Conservation (phyloP, 2,797 vertebrate species). For the Carcharodon carcharias region DNA sequence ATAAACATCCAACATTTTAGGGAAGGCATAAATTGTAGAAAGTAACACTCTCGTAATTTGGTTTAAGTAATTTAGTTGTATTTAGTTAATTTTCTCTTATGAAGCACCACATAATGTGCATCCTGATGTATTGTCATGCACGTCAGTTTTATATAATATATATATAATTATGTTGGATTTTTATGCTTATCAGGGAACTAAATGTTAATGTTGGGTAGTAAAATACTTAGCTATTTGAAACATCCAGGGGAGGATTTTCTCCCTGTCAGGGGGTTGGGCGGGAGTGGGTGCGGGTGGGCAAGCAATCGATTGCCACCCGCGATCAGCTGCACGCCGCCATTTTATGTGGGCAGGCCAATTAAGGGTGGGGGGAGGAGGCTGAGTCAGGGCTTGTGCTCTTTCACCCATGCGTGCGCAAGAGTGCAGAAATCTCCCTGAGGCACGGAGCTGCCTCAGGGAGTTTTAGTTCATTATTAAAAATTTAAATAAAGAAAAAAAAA, state of each 20-base stretch:
- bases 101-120: not conserved
- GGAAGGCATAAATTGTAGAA: not conserved
- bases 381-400: no score
- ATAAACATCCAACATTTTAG: not conserved
- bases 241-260: not conserved
- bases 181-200: not conserved
- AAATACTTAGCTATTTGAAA: not conserved
- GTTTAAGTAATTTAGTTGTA: not conserved
- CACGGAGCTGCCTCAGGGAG: no score
- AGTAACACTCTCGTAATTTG: not conserved
- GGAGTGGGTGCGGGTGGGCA: no score
- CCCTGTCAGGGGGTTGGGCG: no score
- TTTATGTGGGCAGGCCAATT: no score
- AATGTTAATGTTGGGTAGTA: not conserved
- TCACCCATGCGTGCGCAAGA: no score
- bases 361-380: no score
- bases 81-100: not conserved
- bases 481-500: no score
- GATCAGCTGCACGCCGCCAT: no score
- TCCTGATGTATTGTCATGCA: not conserved
- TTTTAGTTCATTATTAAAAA: no score
- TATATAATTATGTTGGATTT: not conserved
- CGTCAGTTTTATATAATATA: not conserved
- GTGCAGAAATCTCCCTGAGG: no score
- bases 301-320: no score